Percentiles rank a stretch among this genome's conserved stretches.
Evolutionary conservation across 2,888 invertebrate genomes (phyloP).

Genomic region (Stratiomys singularior): DNA sequence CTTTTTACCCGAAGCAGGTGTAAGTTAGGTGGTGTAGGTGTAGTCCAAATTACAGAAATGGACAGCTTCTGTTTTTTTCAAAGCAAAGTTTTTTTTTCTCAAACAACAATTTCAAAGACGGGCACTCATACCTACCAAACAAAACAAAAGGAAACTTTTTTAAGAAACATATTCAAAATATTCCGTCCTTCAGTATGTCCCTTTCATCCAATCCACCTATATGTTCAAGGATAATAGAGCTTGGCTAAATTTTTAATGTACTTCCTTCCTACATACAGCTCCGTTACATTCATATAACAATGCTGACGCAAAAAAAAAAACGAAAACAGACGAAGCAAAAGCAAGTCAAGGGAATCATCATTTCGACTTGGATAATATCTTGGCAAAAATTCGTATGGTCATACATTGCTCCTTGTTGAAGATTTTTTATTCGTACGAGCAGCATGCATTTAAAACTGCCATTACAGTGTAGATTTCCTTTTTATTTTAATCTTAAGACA

Average conservation of each 20-base stretch:
- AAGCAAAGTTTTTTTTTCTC: too few species aligned
- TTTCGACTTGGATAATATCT: background rate
- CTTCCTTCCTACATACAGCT: constrained; percentile 12
- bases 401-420: background rate
- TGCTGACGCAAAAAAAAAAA: background rate
- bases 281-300: background rate
- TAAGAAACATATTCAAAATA: too few species aligned
- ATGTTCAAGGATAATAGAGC: constrained; percentile 1
- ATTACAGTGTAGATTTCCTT: background rate
- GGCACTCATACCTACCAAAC: too few species aligned
- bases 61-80: too few species aligned
- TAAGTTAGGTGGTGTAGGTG: too few species aligned
- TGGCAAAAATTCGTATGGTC: constrained; percentile 24
- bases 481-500: too few species aligned
- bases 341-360: background rate
- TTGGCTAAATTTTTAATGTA: constrained; percentile 19
- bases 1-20: too few species aligned
- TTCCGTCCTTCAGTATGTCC: too few species aligned
- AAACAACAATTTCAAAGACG: too few species aligned
- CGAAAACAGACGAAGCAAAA: background rate
- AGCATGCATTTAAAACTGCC: constrained; percentile 4
- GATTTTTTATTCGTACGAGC: background rate
- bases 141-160: too few species aligned
- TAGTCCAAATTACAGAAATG: too few species aligned
- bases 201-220: too few species aligned